Evolutionary conservation across 2,113 vertebrate species (phyloP).

Genomic region (Anolis carolinensis): DNA sequence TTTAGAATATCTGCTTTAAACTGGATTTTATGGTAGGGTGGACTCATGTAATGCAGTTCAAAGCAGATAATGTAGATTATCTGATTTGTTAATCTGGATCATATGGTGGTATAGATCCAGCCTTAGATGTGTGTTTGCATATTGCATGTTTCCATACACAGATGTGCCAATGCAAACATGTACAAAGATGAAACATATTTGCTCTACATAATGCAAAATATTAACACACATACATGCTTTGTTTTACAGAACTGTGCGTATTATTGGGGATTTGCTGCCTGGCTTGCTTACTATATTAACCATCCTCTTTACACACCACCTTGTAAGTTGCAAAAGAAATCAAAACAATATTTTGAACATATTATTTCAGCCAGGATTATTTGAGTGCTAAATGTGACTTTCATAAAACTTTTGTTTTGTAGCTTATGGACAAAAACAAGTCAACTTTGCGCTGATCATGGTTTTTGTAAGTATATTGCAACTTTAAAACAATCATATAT

Average conservation of each 20-base stretch:
- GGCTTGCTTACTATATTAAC: slow-evolving; percentile 91
- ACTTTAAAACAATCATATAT: slow-evolving; percentile 28
- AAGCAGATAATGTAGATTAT: too few species aligned
- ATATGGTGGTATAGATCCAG: too few species aligned
- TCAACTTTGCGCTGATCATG: slow-evolving; percentile 80
- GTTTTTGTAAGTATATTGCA: slow-evolving; percentile 81
- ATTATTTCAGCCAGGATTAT: not conserved
- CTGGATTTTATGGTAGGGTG: too few species aligned
- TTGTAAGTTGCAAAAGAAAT: slow-evolving; percentile 77
- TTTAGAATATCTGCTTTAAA: too few species aligned
- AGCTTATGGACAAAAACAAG: slow-evolving; percentile 86
- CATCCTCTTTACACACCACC: slow-evolving; percentile 91
- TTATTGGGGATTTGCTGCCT: slow-evolving; percentile 91
- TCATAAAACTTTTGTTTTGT: slow-evolving; percentile 57
- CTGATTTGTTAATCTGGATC: too few species aligned
- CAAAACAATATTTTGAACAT: slow-evolving; percentile 19
- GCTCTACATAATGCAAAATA: slow-evolving; percentile 11
- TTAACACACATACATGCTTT: slow-evolving; percentile 51
- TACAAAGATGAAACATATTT: not conserved
- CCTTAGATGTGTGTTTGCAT: not conserved
- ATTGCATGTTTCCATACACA: not conserved
- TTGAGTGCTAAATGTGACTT: slow-evolving; percentile 33
- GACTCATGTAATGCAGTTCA: too few species aligned
- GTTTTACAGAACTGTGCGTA: slow-evolving; percentile 85
- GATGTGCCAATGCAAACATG: not conserved